Evolutionary conservation across 2,888 invertebrate species (phyloP), one percentile per base, ranked within the genome.

Genomic region (Drosophila kambysellisi): DNA sequence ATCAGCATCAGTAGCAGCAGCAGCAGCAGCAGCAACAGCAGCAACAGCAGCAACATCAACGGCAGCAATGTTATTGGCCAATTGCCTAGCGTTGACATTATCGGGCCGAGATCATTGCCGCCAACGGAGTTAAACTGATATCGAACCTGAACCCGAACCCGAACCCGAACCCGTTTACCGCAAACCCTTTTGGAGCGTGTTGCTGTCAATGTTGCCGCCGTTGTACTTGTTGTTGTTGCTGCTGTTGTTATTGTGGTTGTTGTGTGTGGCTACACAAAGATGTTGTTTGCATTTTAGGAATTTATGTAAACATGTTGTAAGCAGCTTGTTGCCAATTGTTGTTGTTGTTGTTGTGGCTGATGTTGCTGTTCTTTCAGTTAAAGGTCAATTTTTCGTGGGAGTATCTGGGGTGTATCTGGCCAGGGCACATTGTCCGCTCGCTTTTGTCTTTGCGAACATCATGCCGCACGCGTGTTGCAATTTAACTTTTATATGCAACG

Each of bases 241-340:
- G 43, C 12, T 61, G 20, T 43, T 63, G 48, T 37, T 43, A 25
- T 39, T 32, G 57, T 53, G 15, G 35, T 52, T 51, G 53, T 30
- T 70, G 46, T 43, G 57, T 43, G 57, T 54, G 62, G 46, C 67
- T 60, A 56, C 56, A 58, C 77, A 70, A 84, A 78, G 81, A 77
- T 85, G 90, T 91, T 91, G 89, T 90, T 90, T 91, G 90, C 90
- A 91, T 90, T 91, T 91, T 79, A 84, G 91, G 90, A 91, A 90
- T 90, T 91, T 91, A 90, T 91, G 91, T 90, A 91, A 91, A 90
- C 89, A 91, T 91, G 77, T 88, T 90, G 89, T 91, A 83, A 79
- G 90, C 79, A 81, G 67, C 81, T 78, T 76, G 81, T 74, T 70
- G 74, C 69, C 63, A 76, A 73, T 77, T 64, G 65, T 71, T 79